Base-by-base conservation (phyloP, 2,888 invertebrate species). In the Dynastes tityus region DNA sequence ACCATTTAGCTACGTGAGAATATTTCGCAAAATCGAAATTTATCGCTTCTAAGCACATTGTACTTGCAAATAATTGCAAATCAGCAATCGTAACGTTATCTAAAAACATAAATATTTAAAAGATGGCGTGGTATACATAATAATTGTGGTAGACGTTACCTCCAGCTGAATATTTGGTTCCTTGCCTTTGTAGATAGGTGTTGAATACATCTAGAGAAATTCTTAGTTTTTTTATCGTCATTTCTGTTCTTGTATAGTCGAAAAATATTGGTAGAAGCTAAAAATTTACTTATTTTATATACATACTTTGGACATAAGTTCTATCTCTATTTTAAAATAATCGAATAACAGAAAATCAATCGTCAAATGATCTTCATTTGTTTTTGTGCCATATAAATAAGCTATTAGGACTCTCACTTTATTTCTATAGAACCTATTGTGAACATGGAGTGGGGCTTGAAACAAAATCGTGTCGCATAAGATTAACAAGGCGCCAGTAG, bases 261-360 rank as follows among this genome's bases (percentile, higher is more conserved):
- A 93, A 95, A 87, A 94, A 95, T 84, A 95, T 94, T 27, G 95
- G 95, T 0, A 93, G 93, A 91, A 95, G 90, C 94, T 94, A 9
- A 58, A 58, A n/a, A 16, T n/a, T 51, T 51, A 51, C 11, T 51
- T 51, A 22, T 22, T 22, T 22, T 22, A 22, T 22, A 22, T 22
- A 22, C 22, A 22, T 22, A 22, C 22, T 22, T 22, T 22, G 22
- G 0, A 22, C 22, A 16, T 16, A 16, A 16, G 16, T 16, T 16
- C 16, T 16, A 16, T 16, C 16, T 16, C 16, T 16, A 16, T 16
- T 16, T 16, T 16, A 16, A 16, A 16, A 16, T 0, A 16, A 16
- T 16, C 16, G 0, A 22, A 22, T 22, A 22, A 22, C 22, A 22
- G 22, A 22, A 22, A 22, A 22, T 22, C 22, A 22, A 22, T 22